Percentiles rank a stretch among this genome's conserved stretches.
These are phyloP conservation scores for Heterochromis multidens DNA, from an alignment of 2,113 vertebrate genomes.

Conservation along the genomic window DNA sequence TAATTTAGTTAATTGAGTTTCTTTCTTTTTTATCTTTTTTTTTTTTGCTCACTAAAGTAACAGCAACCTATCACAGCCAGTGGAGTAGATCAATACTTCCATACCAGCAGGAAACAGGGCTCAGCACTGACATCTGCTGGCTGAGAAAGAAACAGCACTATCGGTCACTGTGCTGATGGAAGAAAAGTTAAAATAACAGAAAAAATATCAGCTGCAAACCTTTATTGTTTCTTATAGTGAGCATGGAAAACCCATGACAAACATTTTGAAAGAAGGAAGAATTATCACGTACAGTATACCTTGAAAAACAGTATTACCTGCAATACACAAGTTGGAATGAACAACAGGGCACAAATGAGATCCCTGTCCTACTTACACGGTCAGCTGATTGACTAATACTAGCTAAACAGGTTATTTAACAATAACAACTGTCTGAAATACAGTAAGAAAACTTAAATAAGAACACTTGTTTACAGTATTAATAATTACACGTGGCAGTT, in stretches of 20 bases:
- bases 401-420: neutral
- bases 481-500: neutral
- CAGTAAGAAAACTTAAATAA: neutral
- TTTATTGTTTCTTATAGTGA: slow-evolving; percentile 33
- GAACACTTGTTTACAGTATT: slow-evolving; percentile 5
- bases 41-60: neutral
- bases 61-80: neutral
- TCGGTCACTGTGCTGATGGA: neutral
- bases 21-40: neutral
- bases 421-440: slow-evolving; percentile 1
- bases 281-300: neutral
- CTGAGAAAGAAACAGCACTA: neutral
- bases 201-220: neutral
- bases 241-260: slow-evolving; percentile 11
- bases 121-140: slow-evolving; percentile 60
- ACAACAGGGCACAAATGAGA: neutral
- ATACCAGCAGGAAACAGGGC: neutral
- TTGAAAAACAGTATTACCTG: slow-evolving; percentile 13
- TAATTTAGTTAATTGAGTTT: neutral
- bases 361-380: neutral
- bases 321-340: slow-evolving; percentile 10
- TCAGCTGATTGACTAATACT: neutral
- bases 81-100: neutral
- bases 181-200: neutral
- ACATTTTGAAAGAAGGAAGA: neutral